Conservation (phyloP, 2,888 invertebrate species). For the Agrotis ipsilon region DNA sequence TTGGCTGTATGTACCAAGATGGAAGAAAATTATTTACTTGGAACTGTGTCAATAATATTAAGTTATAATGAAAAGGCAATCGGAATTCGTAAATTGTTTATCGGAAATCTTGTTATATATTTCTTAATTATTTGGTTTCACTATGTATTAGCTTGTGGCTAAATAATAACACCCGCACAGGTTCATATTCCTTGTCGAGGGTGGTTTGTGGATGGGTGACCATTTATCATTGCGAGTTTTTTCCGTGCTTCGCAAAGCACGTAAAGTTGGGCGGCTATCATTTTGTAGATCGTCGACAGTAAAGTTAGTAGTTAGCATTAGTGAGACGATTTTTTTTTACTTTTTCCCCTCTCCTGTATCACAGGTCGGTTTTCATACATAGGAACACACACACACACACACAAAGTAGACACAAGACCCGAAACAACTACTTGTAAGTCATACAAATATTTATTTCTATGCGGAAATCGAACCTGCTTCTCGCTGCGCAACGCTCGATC, state of each 20-base stretch:
- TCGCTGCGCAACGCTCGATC: neutral
- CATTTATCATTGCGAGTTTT: too few relatives aligned
- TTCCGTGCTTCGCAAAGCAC: too few relatives aligned
- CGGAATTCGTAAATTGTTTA: neutral
- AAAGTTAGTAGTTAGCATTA: too few relatives aligned
- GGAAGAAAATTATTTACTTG: slow-evolving; percentile 9
- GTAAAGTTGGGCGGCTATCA: too few relatives aligned
- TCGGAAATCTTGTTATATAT: neutral
- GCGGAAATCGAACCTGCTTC: too few relatives aligned
- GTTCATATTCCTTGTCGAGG: too few relatives aligned
- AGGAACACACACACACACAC: neutral
- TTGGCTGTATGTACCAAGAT: too few relatives aligned
- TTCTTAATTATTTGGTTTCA: neutral
- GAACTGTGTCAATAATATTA: slow-evolving; percentile 20
- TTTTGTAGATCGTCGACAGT: too few relatives aligned
- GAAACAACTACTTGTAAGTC: neutral
- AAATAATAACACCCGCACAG: too few relatives aligned
- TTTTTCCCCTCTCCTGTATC: neutral
- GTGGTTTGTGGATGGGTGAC: too few relatives aligned
- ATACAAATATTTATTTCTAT: neutral
- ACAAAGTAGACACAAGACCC: neutral
- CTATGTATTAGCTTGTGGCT: neutral
- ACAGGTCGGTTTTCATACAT: neutral
- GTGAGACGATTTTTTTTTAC: too few relatives aligned
- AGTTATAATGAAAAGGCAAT: slow-evolving; percentile 8